Evolutionary conservation across 2,797 vertebrate species (phyloP), one percentile per base, ranked within the genome.

Genomic region (Sternotherus odoratus): DNA sequence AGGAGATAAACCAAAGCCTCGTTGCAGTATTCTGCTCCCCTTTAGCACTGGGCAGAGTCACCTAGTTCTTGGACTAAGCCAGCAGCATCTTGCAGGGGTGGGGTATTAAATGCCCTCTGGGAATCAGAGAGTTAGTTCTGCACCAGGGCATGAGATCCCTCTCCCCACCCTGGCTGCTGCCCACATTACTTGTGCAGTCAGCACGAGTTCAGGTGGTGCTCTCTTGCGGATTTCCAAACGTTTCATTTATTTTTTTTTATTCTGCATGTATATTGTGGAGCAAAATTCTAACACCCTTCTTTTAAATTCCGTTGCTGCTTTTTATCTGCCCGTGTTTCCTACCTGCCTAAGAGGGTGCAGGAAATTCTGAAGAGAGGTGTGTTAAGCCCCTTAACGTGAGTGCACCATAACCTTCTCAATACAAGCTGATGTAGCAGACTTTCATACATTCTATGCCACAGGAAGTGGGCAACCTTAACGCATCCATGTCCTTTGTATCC

Each of bases 281-380:
- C 77, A 74, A 57, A 82, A n/a, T 91, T 92, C 90, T 92, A 92
- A 88, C 90, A 79, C 63, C 81, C 82, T 92, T 83, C 83, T 90
- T 81, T 88, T 92, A 75, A 92, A 84, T 88, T 84, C 90, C 66
- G 86, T 57, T 92, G 90, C 86, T 83, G 86, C 77, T 69, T 72
- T 82, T 78, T 82, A 89, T 86, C 85, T 83, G 63, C 91, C 81
- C 91, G 86, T 87, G 81, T 83, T 87, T 60, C 74, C 77, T 57
- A 69, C 85, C 66, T n/a, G 86, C 82, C 53, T 87, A 87, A 87
- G 86, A 84, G 86, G 82, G 86, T 79, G 81, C 86, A 88, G 86
- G 86, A 63, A 88, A 88, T 84, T 69, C 85, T 24, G 91, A 79
- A 66, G 91, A 89, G 83, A 83, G 79, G 83, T 79, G 84, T 75